Evolutionary conservation across 2,888 invertebrate species (phyloP).

Genomic region (Icerya purchasi): DNA sequence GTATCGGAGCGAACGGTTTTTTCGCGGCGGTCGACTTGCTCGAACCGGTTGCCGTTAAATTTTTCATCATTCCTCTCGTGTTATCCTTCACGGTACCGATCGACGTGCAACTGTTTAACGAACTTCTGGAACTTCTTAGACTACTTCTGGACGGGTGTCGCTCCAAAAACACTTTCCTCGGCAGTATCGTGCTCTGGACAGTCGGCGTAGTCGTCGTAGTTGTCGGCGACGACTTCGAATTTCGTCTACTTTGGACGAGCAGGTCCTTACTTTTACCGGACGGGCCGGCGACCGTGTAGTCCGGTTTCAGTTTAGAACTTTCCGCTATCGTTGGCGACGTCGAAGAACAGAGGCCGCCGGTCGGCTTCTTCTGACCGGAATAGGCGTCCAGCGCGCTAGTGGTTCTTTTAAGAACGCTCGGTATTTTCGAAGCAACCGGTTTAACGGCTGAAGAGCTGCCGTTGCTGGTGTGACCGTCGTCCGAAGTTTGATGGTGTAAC

Average conservation of each 20-base stretch:
- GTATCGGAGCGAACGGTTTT: constrained; percentile 21
- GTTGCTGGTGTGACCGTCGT: background rate
- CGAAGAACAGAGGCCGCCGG: too few relatives aligned
- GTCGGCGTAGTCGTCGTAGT: constrained; percentile 8
- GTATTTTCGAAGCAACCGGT: background rate
- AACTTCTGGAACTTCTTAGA: constrained; percentile 59
- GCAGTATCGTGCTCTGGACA: background rate
- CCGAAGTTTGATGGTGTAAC: constrained; percentile 2
- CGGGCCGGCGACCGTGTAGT: background rate
- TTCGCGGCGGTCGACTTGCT: constrained; percentile 8
- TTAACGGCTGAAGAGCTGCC: background rate
- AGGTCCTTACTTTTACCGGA: background rate
- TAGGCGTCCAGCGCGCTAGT: background rate
- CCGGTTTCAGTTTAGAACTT: background rate
- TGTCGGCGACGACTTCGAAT: constrained; percentile 15
- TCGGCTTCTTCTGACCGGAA: background rate
- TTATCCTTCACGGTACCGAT: constrained; percentile 52
- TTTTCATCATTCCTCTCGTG: constrained; percentile 25
- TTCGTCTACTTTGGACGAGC: constrained; percentile 1
- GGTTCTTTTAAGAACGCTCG: background rate
- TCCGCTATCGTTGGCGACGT: too few relatives aligned
- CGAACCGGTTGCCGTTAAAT: constrained; percentile 4
- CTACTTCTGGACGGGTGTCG: constrained; percentile 58
- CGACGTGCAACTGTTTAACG: constrained; percentile 57
- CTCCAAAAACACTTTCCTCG: background rate